phyloP scores from a whole-genome alignment of 2,797 vertebrate genomes.

The Manis crassicaudata region DNA sequence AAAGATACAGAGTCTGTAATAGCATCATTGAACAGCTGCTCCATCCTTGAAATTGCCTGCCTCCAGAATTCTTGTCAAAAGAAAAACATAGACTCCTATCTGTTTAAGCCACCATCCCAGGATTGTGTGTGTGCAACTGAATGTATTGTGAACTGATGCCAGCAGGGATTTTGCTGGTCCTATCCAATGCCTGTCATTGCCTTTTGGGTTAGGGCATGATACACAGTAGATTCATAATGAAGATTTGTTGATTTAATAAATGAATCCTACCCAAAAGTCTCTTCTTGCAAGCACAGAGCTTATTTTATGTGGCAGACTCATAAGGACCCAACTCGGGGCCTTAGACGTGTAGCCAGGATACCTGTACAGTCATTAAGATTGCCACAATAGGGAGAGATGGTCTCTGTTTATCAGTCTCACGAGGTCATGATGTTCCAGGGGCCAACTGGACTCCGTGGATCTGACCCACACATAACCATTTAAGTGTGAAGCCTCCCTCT shows the following conservation, averaged over 20 bases:
- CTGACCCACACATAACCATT: not conserved
- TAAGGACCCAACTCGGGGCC: not conserved
- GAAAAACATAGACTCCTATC: not conserved
- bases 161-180: not conserved
- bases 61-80: not conserved
- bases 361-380: not conserved
- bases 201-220: not conserved
- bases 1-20: not conserved
- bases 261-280: conserved; percentile 4
- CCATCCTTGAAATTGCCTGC: not conserved
- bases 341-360: not conserved
- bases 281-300: not conserved
- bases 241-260: conserved; percentile 54
- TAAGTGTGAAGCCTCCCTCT: not conserved
- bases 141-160: not conserved
- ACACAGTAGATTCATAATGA: not conserved
- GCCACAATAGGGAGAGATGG: not conserved
- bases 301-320: not conserved
- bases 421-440: not conserved
- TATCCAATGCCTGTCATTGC: not conserved
- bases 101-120: not conserved
- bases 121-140: not conserved
- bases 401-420: conserved; percentile 14
- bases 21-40: not conserved
- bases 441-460: not conserved